phyloP scores from a whole-genome alignment of 2,113 vertebrate species.

The Electrona antarctica region DNA sequence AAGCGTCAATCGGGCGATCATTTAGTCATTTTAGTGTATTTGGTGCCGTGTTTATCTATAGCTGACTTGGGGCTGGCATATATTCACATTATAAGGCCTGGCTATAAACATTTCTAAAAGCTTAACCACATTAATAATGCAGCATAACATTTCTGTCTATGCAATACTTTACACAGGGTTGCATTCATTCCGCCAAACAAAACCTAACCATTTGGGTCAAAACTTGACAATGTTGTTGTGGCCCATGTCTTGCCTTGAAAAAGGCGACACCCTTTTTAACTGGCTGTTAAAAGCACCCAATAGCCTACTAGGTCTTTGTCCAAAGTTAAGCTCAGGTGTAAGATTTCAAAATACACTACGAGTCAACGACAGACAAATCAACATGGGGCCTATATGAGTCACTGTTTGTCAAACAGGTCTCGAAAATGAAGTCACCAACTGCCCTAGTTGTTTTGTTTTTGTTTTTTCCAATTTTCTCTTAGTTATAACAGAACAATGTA shows the following conservation, averaged over 20 bases:
- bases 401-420: conserved; percentile 46
- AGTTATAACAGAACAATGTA: too few relatives aligned
- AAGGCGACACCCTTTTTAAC: conserved; percentile 24
- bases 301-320: neutral
- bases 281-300: neutral
- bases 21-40: too few relatives aligned
- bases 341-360: neutral
- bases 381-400: conserved; percentile 32
- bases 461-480: too few relatives aligned
- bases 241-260: neutral
- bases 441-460: too few relatives aligned
- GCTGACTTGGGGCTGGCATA: too few relatives aligned
- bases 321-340: conserved; percentile 51
- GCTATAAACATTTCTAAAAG: neutral
- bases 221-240: neutral
- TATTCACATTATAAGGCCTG: neutral
- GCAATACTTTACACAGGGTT: neutral
- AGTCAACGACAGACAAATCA: neutral
- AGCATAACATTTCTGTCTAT: neutral
- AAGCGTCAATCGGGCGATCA: too few relatives aligned
- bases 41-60: too few relatives aligned
- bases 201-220: neutral
- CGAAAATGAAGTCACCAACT: neutral
- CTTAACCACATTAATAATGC: neutral
- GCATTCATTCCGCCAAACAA: neutral